These are phyloP conservation scores for Sweltsa coloradensis DNA, from an alignment of 1,140 invertebrate species.

Conservation along the genomic window DNA sequence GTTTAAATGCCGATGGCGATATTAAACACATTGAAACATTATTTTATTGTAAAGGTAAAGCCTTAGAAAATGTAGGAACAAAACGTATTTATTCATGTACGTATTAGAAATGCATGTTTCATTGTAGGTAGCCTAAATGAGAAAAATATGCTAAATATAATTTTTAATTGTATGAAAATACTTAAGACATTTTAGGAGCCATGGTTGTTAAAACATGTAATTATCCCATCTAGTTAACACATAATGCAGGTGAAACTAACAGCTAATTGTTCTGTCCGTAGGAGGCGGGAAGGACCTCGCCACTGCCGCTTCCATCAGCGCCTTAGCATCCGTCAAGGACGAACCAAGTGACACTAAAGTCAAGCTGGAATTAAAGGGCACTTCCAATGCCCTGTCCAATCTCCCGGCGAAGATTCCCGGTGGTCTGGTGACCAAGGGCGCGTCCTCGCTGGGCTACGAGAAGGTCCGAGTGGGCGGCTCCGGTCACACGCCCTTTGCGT, in stretches of 20 bases:
- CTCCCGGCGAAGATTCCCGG: slow-evolving; percentile 30
- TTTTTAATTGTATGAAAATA: slow-evolving; percentile 1
- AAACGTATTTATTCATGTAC: too few species aligned
- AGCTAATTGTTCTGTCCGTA: slow-evolving; percentile 26
- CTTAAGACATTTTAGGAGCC: not conserved
- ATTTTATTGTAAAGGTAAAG: too few species aligned
- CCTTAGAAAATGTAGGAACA: too few species aligned
- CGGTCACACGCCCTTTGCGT: slow-evolving; percentile 19
- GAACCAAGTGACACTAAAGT: slow-evolving; percentile 15
- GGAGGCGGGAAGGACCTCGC: slow-evolving; percentile 70
- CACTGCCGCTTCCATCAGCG: slow-evolving; percentile 47
- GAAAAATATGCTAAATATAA: too few species aligned
- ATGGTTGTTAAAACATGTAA: not conserved
- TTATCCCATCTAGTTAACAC: not conserved
- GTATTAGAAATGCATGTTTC: too few species aligned
- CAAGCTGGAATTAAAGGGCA: slow-evolving; percentile 9
- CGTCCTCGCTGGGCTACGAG: slow-evolving; percentile 34
- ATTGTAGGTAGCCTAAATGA: too few species aligned
- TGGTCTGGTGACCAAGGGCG: slow-evolving; percentile 36
- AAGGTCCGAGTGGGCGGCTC: slow-evolving; percentile 30
- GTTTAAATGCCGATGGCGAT: too few species aligned
- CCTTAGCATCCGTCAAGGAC: slow-evolving; percentile 31
- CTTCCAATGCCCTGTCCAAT: not conserved
- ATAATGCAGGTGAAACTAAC: not conserved
- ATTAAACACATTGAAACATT: too few species aligned